These are phyloP conservation scores for Amia ocellicauda DNA, from an alignment of 2,113 vertebrate genomes.

Conservation along the genomic window DNA sequence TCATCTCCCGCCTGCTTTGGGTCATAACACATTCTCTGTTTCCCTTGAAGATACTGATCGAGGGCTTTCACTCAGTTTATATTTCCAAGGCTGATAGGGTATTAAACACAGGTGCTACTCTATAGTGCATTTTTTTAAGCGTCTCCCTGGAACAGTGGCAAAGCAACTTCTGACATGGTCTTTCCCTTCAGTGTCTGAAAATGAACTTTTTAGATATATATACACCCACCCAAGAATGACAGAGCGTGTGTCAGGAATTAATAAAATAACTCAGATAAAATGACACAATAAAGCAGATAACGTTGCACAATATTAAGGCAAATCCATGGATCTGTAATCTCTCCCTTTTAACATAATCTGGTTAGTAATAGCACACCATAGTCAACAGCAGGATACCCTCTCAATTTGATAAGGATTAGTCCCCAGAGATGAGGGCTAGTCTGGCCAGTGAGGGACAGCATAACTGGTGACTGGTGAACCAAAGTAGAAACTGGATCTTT, in stretches of 20 bases:
- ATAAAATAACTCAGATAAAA: neutral
- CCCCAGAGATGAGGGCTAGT: neutral
- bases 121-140: slow-evolving; percentile 15
- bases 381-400: slow-evolving; percentile 5
- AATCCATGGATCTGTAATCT: neutral
- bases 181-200: too few species aligned
- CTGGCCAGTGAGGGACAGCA: neutral
- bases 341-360: slow-evolving; percentile 19
- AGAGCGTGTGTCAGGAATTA: slow-evolving; percentile 10
- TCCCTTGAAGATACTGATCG: neutral
- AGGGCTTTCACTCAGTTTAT: slow-evolving; percentile 17
- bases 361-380: slow-evolving; percentile 26
- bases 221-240: neutral
- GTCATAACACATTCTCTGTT: slow-evolving; percentile 1
- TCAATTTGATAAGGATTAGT: slow-evolving; percentile 15
- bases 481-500: too few species aligned
- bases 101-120: slow-evolving; percentile 16
- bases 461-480: neutral
- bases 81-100: slow-evolving; percentile 10
- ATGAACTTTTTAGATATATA: too few species aligned
- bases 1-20: slow-evolving; percentile 19
- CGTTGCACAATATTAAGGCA: neutral
- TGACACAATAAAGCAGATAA: slow-evolving; percentile 20
- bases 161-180: slow-evolving; percentile 26
- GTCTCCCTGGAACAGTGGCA: slow-evolving; percentile 24